Base-by-base conservation (phyloP, 2,113 vertebrate species). In the Apistogramma diplotaenia region DNA sequence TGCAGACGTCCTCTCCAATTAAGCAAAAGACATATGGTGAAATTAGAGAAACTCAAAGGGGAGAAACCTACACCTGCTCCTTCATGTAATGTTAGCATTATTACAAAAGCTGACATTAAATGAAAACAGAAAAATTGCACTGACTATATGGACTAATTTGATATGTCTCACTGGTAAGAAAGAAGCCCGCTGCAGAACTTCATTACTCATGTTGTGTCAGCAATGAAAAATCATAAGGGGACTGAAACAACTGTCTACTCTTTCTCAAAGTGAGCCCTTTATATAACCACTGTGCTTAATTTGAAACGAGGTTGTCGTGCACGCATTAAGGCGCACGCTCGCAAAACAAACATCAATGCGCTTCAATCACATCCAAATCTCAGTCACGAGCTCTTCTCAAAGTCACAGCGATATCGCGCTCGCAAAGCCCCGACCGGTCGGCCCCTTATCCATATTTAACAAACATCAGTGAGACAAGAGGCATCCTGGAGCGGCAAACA, bases 101-200 rank as follows among this genome's bases (percentile, higher is more conserved):
- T 54, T 15, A 1, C 0, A 16, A 37, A 60, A 37, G 18, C 2
- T n/a, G 65, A 70, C 29, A 65, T 7, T 18, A 23, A 76, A 43
- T 21, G 31, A 89, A 54, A 73, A 8, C 53, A 27, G 55, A 16
- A n/a, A 27, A 16, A 6, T 33, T 70, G 54, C 53, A 15, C 61
- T 21, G 61, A 62, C 43, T 3, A 33, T 75, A 59, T 35, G 51
- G 37, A 70, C 77, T 83, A 81, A 88, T 90, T 88, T 79, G 76
- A 82, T 83, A 53, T 73, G 85, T 83, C 76, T 86, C 85, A 5
- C 80, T 84, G 75, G 60, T 76, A 35, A 57, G 70, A 86, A 87
- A 83, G 86, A 78, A 84, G 76, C 1, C 75, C 62, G 49, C 5
- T 23, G 79, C 74, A 5, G 51, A 77, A 85, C 31, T 76, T 76